phyloP scores from a whole-genome alignment of 2,113 vertebrate genomes.

The Rynchops niger region DNA sequence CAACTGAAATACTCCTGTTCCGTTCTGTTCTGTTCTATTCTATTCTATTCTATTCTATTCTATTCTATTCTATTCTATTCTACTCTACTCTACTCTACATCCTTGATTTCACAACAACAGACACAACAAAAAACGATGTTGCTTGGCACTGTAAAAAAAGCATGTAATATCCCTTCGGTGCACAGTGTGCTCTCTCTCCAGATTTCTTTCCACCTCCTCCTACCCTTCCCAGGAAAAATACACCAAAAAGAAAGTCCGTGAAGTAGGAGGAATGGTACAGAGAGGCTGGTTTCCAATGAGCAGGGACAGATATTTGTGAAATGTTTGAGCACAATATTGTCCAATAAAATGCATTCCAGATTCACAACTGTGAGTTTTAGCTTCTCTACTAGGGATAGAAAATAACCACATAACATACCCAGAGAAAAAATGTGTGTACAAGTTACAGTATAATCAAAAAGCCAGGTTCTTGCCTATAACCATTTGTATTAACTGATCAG shows the following conservation, averaged over 20 bases:
- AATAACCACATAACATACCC: background rate
- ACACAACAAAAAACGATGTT: background rate
- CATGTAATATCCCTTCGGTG: background rate
- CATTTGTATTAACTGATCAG: background rate
- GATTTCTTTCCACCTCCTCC: background rate
- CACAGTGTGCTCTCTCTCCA: background rate
- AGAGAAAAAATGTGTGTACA: background rate
- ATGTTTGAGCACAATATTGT: background rate
- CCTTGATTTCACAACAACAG: background rate
- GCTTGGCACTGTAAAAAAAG: background rate
- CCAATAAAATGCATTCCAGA: background rate
- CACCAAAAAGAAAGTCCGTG: background rate
- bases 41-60: no score
- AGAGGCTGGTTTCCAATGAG: background rate
- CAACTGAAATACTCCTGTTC: background rate
- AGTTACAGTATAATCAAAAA: background rate
- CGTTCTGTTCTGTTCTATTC: background rate
- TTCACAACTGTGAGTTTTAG: background rate
- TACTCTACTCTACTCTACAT: background rate
- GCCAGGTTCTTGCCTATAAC: background rate
- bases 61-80: fast-evolving
- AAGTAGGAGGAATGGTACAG: background rate
- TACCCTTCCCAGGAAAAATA: background rate
- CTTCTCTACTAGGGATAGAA: background rate
- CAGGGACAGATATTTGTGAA: background rate